Evolutionary conservation across 2,888 invertebrate genomes (phyloP).

Genomic region (Andrena haemorrhoa): DNA sequence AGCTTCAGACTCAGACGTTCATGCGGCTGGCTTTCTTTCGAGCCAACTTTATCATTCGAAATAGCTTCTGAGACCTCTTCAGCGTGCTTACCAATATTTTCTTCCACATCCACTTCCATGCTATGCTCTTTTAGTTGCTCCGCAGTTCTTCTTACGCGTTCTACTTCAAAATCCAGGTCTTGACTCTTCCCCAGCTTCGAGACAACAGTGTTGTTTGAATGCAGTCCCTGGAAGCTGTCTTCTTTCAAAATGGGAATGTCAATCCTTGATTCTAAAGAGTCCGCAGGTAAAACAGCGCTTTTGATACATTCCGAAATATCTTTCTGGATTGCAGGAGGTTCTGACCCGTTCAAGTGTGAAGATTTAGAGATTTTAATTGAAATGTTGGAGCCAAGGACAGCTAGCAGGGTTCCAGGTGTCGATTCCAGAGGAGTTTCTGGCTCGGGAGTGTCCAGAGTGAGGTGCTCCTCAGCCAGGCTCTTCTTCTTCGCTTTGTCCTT

Average conservation of each 20-base stretch:
- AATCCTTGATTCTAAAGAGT: background rate
- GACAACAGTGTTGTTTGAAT: background rate
- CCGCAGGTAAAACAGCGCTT: too few relatives aligned
- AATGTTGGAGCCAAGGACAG: background rate
- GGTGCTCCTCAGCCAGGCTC: conserved; percentile 78
- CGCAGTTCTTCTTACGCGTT: background rate
- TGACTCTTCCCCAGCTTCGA: background rate
- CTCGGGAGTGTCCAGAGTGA: conserved; percentile 62
- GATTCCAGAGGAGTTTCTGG: conserved; percentile 25
- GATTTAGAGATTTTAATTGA: conserved; percentile 21
- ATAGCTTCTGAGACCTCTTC: background rate
- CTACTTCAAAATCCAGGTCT: background rate
- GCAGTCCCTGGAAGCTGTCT: background rate
- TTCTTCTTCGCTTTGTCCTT: conserved; percentile 71
- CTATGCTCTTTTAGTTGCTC: background rate
- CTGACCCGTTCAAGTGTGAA: background rate
- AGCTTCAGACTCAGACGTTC: conserved; percentile 50
- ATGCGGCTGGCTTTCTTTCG: background rate
- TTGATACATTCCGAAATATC: background rate
- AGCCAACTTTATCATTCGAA: background rate
- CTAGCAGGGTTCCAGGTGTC: background rate
- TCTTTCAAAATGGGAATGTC: background rate
- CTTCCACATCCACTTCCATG: background rate
- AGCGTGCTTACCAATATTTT: background rate
- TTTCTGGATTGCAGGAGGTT: background rate